phyloP scores from a whole-genome alignment of 2,888 invertebrate species.

The Cylindroiulus punctatus region DNA sequence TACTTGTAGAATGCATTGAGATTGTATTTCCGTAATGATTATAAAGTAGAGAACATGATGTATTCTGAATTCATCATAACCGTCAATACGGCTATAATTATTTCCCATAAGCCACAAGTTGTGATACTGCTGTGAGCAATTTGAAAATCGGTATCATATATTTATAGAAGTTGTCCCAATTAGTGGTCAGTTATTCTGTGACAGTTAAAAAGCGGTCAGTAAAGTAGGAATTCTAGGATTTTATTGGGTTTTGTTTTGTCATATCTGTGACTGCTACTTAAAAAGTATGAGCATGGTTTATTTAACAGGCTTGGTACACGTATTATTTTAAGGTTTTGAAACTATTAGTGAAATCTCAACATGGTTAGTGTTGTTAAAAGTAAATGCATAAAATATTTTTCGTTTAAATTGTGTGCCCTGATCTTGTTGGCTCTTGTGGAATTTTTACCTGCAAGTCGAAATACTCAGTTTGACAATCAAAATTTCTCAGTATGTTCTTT shows the following conservation, averaged over 20 bases:
- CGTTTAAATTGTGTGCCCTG: neutral
- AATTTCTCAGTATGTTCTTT: neutral
- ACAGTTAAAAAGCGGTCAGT: neutral
- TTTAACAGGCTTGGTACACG: neutral
- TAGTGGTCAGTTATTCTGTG: neutral
- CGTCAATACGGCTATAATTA: too few relatives aligned
- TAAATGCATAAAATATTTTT: neutral
- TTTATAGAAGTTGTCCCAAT: neutral
- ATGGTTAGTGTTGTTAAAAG: neutral
- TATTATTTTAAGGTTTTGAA: neutral
- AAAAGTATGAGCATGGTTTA: neutral
- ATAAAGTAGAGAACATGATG: too few relatives aligned
- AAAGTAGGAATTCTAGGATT: neutral
- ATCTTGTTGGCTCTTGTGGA: neutral
- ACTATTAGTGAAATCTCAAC: neutral
- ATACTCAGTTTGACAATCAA: neutral
- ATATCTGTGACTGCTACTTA: neutral
- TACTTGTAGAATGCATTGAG: too few relatives aligned
- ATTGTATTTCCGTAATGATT: too few relatives aligned
- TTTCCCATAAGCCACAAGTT: too few relatives aligned
- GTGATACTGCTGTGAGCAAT: too few relatives aligned
- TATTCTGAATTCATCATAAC: too few relatives aligned
- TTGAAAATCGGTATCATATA: neutral
- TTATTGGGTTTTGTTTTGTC: neutral
- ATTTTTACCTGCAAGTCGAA: neutral